These are phyloP conservation scores for Arctia plantaginis DNA, from an alignment of 2,888 invertebrate species.

Conservation along the genomic window DNA sequence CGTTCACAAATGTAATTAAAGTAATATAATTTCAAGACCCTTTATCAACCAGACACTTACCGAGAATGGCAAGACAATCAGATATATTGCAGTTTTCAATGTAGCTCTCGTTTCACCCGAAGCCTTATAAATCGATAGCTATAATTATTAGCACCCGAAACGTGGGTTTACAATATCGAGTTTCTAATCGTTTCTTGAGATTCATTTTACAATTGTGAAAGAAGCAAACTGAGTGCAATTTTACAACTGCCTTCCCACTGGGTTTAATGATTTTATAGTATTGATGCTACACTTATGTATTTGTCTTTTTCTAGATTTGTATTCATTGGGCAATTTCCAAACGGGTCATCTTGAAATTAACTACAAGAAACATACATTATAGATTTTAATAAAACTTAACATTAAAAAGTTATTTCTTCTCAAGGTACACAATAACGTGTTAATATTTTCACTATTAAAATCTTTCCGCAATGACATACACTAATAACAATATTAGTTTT, in stretches of 20 bases:
- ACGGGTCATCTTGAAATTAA: background rate
- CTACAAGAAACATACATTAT: background rate
- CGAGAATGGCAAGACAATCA: conserved; percentile 31
- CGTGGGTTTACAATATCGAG: conserved; percentile 44
- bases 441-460: background rate
- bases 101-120: conserved; percentile 32
- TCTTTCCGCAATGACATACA: too few relatives aligned
- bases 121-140: conserved; percentile 37
- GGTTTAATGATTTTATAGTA: conserved; percentile 31
- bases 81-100: conserved; percentile 43
- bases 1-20: background rate
- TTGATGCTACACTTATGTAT: conserved; percentile 19
- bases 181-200: conserved; percentile 48
- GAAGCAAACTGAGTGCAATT: conserved; percentile 41
- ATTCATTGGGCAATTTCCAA: background rate
- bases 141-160: conserved; percentile 54
- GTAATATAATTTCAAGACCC: conserved; percentile 13
- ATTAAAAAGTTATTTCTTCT: background rate
- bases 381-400: background rate
- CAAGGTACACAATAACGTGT: background rate
- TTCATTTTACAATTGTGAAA: conserved; percentile 53
- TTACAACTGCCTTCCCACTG: conserved; percentile 43
- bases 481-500: too few relatives aligned
- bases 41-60: conserved; percentile 16
- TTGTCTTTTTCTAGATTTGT: background rate